phyloP scores from a whole-genome alignment of 2,113 vertebrate species.

The Diadophis punctatus region DNA sequence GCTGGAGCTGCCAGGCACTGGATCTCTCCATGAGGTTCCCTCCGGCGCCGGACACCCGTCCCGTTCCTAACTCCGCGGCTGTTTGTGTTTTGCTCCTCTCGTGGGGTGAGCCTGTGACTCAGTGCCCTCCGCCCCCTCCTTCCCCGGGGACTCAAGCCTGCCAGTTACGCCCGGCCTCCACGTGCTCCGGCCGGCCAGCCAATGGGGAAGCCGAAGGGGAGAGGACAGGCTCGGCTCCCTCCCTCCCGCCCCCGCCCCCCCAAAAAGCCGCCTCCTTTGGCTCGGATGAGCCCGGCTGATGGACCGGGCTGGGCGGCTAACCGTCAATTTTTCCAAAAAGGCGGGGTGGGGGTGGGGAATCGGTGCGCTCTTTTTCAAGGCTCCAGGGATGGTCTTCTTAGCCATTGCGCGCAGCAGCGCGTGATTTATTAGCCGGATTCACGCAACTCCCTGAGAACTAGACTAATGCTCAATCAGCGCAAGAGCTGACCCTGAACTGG shows the following conservation, averaged over 20 bases:
- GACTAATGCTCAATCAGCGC: neutral
- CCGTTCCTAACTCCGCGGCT: neutral
- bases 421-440: neutral
- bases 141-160: slow-evolving; percentile 23
- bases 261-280: neutral
- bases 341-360: neutral
- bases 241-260: neutral
- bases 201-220: neutral
- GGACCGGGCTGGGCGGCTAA: neutral
- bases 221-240: neutral
- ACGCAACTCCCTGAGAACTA: neutral
- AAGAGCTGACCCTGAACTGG: neutral
- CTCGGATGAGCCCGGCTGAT: too few species aligned
- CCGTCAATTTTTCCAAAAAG: neutral
- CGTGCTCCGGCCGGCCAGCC: neutral
- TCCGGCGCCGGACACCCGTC: neutral
- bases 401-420: neutral
- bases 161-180: neutral
- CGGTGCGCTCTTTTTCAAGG: neutral
- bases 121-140: neutral
- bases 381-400: neutral
- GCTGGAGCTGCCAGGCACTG: slow-evolving; percentile 4
- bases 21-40: slow-evolving; percentile 33
- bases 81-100: neutral
- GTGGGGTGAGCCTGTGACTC: slow-evolving; percentile 8